Percentiles rank a stretch among this genome's conserved stretches.
These are phyloP conservation scores for Erinaceus europaeus DNA, from an alignment of 2,113 vertebrate genomes.

Conservation along the genomic window DNA sequence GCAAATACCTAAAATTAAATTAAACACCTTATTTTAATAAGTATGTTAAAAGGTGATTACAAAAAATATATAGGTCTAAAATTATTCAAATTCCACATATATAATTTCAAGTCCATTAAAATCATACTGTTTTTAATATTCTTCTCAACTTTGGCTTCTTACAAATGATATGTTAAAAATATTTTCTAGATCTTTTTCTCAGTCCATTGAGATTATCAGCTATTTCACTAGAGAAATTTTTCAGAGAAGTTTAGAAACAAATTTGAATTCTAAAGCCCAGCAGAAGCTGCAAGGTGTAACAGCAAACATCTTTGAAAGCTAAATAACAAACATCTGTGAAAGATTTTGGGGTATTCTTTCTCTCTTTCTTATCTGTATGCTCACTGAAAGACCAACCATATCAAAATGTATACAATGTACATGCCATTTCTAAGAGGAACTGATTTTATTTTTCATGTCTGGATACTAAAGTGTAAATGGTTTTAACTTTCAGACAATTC, in stretches of 20 bases:
- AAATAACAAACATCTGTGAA: conserved; percentile 59
- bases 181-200: conserved; percentile 51
- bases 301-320: conserved; percentile 59
- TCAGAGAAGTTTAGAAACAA: conserved; percentile 71
- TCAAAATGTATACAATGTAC: conserved; percentile 28
- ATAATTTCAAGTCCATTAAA: neutral
- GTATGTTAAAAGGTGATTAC: neutral
- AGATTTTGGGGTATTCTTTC: conserved; percentile 46
- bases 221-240: conserved; percentile 64
- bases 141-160: conserved; percentile 40
- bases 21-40: neutral
- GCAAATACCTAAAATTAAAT: conserved; percentile 4
- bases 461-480: conserved; percentile 36
- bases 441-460: conserved; percentile 59
- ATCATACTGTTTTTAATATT: conserved; percentile 51
- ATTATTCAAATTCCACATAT: neutral
- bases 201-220: conserved; percentile 71
- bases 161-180: conserved; percentile 69
- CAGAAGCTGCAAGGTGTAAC: conserved; percentile 63
- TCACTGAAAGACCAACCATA: conserved; percentile 41
- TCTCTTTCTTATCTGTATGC: conserved; percentile 1
- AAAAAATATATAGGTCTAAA: neutral
- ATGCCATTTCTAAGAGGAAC: conserved; percentile 69
- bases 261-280: conserved; percentile 56
- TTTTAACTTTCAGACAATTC: conserved; percentile 65